Evolutionary conservation across 2,113 vertebrate genomes (phyloP).

Genomic region (Amphiprion ocellaris): DNA sequence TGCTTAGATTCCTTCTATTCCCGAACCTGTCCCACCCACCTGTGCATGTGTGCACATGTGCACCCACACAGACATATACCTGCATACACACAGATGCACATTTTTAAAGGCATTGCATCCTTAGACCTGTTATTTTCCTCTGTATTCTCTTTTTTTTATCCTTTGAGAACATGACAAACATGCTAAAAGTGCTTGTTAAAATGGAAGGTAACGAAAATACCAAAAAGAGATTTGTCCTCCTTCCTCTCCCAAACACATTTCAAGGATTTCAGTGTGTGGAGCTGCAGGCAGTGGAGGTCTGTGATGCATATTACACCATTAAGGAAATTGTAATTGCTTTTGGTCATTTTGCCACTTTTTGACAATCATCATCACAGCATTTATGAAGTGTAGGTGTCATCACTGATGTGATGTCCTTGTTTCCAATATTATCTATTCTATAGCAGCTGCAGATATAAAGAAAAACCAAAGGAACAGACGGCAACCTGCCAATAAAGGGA

Average conservation of each 20-base stretch:
- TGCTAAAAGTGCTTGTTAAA: slow-evolving; percentile 41
- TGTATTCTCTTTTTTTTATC: slow-evolving; percentile 1
- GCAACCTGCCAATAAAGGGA: slow-evolving; percentile 20
- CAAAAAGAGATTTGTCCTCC: slow-evolving; percentile 3
- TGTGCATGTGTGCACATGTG: slow-evolving; percentile 39
- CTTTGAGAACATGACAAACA: slow-evolving; percentile 39
- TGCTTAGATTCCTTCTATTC: slow-evolving; percentile 68
- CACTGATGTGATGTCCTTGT: neutral
- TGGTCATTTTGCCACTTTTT: neutral
- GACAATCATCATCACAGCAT: neutral
- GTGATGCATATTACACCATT: neutral
- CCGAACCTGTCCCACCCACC: slow-evolving; percentile 75
- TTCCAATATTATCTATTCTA: neutral
- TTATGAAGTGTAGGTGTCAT: neutral
- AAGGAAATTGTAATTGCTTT: neutral
- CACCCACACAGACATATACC: slow-evolving; percentile 39
- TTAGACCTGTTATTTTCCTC: slow-evolving; percentile 35
- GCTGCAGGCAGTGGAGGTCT: neutral
- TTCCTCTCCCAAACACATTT: neutral
- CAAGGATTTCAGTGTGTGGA: slow-evolving; percentile 18
- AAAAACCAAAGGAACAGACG: neutral
- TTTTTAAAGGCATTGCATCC: slow-evolving; percentile 39
- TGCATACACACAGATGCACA: slow-evolving; percentile 27
- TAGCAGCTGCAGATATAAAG: neutral
- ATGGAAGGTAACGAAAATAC: slow-evolving; percentile 20